Conservation (phyloP, 2,888 invertebrate species). For the Sesamia inferens region DNA sequence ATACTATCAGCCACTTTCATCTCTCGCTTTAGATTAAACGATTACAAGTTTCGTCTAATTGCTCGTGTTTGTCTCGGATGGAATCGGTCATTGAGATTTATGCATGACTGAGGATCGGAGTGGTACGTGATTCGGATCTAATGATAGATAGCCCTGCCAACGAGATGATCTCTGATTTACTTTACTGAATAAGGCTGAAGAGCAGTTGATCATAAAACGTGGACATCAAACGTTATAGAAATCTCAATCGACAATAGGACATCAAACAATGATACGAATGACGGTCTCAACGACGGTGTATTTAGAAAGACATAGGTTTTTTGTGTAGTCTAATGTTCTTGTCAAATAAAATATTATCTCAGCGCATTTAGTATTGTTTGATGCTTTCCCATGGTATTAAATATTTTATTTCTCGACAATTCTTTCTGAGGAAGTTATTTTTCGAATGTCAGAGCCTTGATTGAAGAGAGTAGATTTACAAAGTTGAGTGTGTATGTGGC, state of each 20-base stretch:
- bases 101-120: slow-evolving; percentile 77
- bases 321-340: slow-evolving; percentile 37
- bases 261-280: slow-evolving; percentile 45
- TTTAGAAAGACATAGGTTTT: slow-evolving; percentile 34
- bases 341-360: slow-evolving; percentile 51
- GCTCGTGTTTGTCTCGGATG: slow-evolving; percentile 82
- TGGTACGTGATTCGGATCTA: slow-evolving; percentile 67
- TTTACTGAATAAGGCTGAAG: slow-evolving; percentile 54
- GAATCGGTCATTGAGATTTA: slow-evolving; percentile 80
- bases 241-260: slow-evolving; percentile 50
- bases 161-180: slow-evolving; percentile 65
- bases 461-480: slow-evolving; percentile 54
- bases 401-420: slow-evolving; percentile 23
- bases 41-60: slow-evolving; percentile 88
- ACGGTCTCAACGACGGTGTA: slow-evolving; percentile 11
- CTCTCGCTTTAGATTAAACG: slow-evolving; percentile 85
- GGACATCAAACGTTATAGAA: slow-evolving; percentile 47
- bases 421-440: slow-evolving; percentile 44
- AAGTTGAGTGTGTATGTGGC: slow-evolving; percentile 44
- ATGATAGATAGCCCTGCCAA: slow-evolving; percentile 66
- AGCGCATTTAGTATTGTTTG: slow-evolving; percentile 26
- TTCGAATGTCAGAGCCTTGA: slow-evolving; percentile 46
- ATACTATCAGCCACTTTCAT: slow-evolving; percentile 87
- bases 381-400: neutral
- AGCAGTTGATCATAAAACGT: slow-evolving; percentile 46